These are phyloP conservation scores for Thymallus thymallus DNA, from an alignment of 2,113 vertebrate genomes.

Conservation along the genomic window DNA sequence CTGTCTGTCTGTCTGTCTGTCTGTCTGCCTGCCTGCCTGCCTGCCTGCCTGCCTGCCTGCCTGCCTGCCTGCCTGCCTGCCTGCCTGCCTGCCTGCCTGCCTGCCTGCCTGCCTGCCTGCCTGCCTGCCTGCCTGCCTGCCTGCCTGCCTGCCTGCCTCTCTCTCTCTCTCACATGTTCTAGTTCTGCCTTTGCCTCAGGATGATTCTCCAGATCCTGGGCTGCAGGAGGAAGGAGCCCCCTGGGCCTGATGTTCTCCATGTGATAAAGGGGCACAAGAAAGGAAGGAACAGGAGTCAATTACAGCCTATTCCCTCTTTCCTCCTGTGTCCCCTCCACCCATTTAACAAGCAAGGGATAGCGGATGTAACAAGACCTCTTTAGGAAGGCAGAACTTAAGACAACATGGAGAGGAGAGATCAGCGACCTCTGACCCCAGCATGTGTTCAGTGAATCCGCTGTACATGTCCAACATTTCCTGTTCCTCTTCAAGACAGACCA, in stretches of 20 bases:
- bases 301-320: constrained; percentile 46
- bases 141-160: constrained; percentile 17
- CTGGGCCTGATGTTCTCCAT: not conserved
- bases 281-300: constrained; percentile 39
- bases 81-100: not conserved
- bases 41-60: constrained; percentile 22
- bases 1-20: too few relatives aligned
- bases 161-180: too few relatives aligned
- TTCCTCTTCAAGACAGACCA: constrained; percentile 49
- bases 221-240: constrained; percentile 28
- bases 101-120: not conserved
- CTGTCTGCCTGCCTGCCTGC: constrained; percentile 22
- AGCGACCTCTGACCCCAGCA: constrained; percentile 50
- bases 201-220: constrained; percentile 38
- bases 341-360: constrained; percentile 32
- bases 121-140: not conserved
- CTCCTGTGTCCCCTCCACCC: constrained; percentile 31
- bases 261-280: constrained; percentile 5
- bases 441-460: constrained; percentile 50
- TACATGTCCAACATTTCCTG: constrained; percentile 63
- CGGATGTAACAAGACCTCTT: constrained; percentile 38
- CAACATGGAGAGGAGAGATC: constrained; percentile 48
- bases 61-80: constrained; percentile 11
- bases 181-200: not conserved
- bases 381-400: constrained; percentile 51